Evolutionary conservation across 2,797 vertebrate genomes (phyloP).

Genomic region (Leptoclinus maculatus): DNA sequence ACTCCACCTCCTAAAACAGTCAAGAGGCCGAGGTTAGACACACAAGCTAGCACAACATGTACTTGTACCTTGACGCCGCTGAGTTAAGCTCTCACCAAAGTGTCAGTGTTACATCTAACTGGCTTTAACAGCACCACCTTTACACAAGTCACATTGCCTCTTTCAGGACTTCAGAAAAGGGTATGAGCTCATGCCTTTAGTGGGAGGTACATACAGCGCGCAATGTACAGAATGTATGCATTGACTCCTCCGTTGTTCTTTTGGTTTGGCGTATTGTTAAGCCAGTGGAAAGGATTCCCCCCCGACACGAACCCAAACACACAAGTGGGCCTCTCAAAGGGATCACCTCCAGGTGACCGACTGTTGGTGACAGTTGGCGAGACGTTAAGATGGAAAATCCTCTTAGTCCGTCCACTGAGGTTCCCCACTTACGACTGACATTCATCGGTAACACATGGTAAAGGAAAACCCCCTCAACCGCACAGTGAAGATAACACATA

Average conservation of each 20-base stretch:
- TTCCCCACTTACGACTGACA: constrained; percentile 33
- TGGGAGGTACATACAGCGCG: neutral
- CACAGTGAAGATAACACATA: neutral
- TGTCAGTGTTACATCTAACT: constrained; percentile 29
- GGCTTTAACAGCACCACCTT: neutral
- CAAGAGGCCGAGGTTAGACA: neutral
- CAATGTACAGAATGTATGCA: neutral
- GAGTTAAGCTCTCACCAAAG: constrained; percentile 28
- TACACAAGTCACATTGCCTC: neutral
- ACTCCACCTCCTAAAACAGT: neutral
- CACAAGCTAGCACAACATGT: neutral
- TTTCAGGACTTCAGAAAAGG: neutral
- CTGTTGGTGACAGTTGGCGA: constrained; percentile 72
- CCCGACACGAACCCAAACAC: neutral
- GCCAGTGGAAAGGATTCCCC: constrained; percentile 5
- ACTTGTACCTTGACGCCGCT: constrained; percentile 16
- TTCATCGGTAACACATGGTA: constrained; percentile 33
- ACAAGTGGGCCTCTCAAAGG: constrained; percentile 11
- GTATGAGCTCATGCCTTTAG: neutral
- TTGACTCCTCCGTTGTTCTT: neutral
- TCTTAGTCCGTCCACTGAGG: constrained; percentile 56
- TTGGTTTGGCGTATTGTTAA: neutral
- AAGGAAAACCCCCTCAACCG: constrained; percentile 25
- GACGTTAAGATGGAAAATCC: constrained; percentile 79
- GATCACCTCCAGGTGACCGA: constrained; percentile 74